These are phyloP conservation scores for Xestia ashworthii DNA, from an alignment of 2,888 invertebrate genomes.

Conservation along the genomic window DNA sequence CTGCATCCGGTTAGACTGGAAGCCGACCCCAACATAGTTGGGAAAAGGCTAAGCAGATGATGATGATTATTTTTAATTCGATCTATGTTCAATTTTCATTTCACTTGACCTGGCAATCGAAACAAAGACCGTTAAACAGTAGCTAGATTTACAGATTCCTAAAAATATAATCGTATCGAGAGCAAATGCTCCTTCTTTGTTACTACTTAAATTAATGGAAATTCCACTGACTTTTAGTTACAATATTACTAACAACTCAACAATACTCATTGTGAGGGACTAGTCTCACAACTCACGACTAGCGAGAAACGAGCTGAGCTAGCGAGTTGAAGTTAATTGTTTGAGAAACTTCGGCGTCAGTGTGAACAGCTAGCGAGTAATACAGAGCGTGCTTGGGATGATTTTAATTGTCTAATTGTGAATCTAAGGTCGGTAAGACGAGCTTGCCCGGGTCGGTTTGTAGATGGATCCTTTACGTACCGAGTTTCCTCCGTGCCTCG, in stretches of 20 bases:
- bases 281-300: background rate
- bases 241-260: constrained; percentile 20
- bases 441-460: too few species aligned
- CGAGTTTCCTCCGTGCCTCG: too few species aligned
- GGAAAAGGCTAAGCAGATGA: too few species aligned
- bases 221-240: constrained; percentile 19
- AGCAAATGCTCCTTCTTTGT: background rate
- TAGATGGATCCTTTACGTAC: too few species aligned
- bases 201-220: constrained; percentile 12
- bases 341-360: background rate
- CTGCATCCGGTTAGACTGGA: too few species aligned
- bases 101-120: background rate
- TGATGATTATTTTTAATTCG: too few species aligned
- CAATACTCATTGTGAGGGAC: background rate
- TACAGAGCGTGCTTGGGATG: background rate
- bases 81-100: too few species aligned
- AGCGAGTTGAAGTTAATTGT: background rate
- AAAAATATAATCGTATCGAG: background rate
- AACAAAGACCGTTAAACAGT: background rate
- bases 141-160: background rate
- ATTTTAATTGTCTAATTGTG: background rate
- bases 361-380: background rate
- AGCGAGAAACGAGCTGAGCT: background rate
- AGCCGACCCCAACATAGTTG: too few species aligned
- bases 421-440: too few species aligned